Evolutionary conservation across 2,113 vertebrate genomes (phyloP), one percentile per base, ranked within the genome.

Genomic region (Periophthalmus modestus): DNA sequence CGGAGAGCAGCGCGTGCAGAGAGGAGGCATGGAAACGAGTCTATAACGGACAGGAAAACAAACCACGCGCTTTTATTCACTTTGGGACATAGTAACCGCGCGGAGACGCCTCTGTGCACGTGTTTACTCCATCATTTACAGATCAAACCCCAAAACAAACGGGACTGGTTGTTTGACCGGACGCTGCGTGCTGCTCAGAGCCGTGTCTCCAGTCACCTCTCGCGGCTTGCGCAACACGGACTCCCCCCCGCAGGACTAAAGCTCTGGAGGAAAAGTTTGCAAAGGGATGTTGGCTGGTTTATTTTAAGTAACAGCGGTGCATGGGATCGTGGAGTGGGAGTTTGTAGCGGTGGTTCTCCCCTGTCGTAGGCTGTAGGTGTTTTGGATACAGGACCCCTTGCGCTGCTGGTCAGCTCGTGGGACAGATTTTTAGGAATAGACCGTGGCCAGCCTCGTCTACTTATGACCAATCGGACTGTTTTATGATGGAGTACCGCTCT

Each of bases 401-500:
- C 52, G 73, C 85, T 74, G 72, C 75, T 77, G 81, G 80, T 81
- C 82, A 43, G 46, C 54, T 39, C 21, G 55, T 16, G 61, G 61
- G 52, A 48, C 74, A 39, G 59, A 39, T 66, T 61, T 57, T 39
- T 28, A 59, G 66, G 65, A 18, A 48, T 48, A 74, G 58, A 72
- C 74, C 71, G 79, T 54, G 55, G 58, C 46, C 52, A 6, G 36
- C 61, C 71, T 69, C 43, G 15, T 72, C 74, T 16, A 66, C 82
- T 71, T 63, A 78, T 86, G 82, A 82, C 24, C 66, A 1, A 72
- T 36, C 73, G 14, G 73, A 68, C 71, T 72, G 69, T 14, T 23
- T 28, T 67, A 87, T 82, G 54, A 94, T 94, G 94, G 92, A 91
- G 90, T 84, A 83, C 83, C 73, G 78, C 63, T 73, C 73, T 52